Conservation (phyloP, 1,140 invertebrate genomes). For the Monochamus saltuarius region DNA sequence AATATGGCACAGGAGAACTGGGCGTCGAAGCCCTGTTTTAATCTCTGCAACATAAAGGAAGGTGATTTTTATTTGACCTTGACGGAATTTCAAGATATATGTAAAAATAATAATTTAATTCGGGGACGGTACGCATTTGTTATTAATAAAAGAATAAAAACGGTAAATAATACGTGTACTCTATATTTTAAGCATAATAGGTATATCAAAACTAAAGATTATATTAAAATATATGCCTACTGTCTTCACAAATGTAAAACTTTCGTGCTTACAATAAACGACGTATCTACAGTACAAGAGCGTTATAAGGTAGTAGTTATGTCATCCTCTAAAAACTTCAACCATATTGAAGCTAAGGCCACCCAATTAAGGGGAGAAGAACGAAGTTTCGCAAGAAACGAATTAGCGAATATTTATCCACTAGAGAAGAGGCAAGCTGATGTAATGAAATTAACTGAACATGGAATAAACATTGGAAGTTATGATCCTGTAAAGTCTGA, state of each 20-base stretch:
- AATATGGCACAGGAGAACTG: background rate
- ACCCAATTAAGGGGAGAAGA: constrained; percentile 1
- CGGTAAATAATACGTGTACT: constrained; percentile 10
- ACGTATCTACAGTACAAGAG: background rate
- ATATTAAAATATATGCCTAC: constrained; percentile 11
- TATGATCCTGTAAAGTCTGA: constrained; percentile 7
- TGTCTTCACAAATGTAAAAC: constrained; percentile 11
- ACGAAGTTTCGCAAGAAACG: constrained; percentile 3
- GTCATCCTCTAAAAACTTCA: background rate
- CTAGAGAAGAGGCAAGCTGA: constrained; percentile 3
- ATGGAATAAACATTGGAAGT: background rate
- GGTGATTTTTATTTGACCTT: background rate
- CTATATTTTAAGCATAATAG: constrained; percentile 14
- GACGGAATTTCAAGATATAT: background rate
- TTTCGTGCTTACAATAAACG: background rate
- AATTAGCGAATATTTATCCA: constrained; percentile 7
- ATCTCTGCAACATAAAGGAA: background rate
- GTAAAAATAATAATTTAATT: background rate
- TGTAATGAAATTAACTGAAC: background rate
- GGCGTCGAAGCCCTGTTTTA: background rate
- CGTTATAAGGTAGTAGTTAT: no score
- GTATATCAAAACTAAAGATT: background rate
- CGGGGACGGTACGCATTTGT: background rate
- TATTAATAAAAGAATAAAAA: background rate
- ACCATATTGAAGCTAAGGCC: background rate